These are phyloP conservation scores for Scelioninae gen. 1 DNA, from an alignment of 2,888 invertebrate genomes.

Conservation along the genomic window DNA sequence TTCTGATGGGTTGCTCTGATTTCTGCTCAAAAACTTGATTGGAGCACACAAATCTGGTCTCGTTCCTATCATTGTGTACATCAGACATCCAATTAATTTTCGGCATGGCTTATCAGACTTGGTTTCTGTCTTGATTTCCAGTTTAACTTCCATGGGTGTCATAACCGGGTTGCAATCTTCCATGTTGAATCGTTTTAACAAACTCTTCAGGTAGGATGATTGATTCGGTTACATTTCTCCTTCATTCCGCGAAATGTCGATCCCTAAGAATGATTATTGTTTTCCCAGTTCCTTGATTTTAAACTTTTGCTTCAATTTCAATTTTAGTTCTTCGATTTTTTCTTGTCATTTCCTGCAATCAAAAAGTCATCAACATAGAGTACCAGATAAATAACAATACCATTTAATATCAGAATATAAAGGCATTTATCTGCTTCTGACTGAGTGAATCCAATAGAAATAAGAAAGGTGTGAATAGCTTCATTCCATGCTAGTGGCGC, in stretches of 20 bases:
- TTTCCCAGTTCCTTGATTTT: conserved; percentile 75
- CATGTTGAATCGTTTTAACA: conserved; percentile 75
- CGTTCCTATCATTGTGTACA: conserved; percentile 61
- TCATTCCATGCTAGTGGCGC: conserved; percentile 75
- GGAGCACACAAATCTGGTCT: conserved; percentile 66
- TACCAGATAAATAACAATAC: conserved; percentile 63
- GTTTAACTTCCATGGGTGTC: conserved; percentile 72
- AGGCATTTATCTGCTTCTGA: background rate
- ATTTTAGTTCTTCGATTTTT: conserved; percentile 68
- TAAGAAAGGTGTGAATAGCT: conserved; percentile 54
- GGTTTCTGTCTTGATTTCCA: background rate
- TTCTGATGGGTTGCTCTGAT: conserved; percentile 55
- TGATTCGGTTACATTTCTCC: conserved; percentile 72
- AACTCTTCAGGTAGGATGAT: conserved; percentile 68
- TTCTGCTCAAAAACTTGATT: conserved; percentile 61
- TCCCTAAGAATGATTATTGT: conserved; percentile 72
- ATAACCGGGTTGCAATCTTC: conserved; percentile 70
- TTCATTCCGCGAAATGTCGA: conserved; percentile 66
- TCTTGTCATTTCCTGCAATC: conserved; percentile 67
- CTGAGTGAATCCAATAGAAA: background rate
- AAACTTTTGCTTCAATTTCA: conserved; percentile 70
- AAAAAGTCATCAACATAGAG: conserved; percentile 77
- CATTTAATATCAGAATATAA: background rate
- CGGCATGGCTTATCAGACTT: conserved; percentile 56
- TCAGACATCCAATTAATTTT: conserved; percentile 68